These are phyloP conservation scores for Dynastes maya DNA, from an alignment of 2,888 invertebrate species.

Conservation along the genomic window DNA sequence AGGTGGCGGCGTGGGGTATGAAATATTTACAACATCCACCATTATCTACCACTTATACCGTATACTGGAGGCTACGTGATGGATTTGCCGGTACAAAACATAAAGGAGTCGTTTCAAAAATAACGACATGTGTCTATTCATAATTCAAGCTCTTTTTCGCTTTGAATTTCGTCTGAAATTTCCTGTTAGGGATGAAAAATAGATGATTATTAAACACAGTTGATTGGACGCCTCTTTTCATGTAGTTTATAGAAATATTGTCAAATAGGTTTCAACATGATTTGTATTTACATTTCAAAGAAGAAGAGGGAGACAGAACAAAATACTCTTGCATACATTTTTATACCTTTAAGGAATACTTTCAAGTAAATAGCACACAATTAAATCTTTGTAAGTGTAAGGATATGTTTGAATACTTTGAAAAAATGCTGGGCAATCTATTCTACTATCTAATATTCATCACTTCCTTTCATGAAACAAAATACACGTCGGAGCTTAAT, in stretches of 20 bases:
- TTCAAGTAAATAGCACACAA: no score
- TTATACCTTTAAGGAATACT: no score
- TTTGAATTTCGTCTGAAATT: slow-evolving; percentile 27
- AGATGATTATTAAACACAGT: slow-evolving; percentile 33
- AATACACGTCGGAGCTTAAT: no score
- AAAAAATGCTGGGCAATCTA: no score
- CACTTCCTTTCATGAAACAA: no score
- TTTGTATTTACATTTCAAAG: no score
- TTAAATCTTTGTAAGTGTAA: no score
- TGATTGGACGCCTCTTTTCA: slow-evolving; percentile 5
- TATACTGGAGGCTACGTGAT: slow-evolving; percentile 54
- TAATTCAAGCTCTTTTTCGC: slow-evolving; percentile 30
- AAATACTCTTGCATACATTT: no score
- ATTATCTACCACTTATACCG: slow-evolving; percentile 63
- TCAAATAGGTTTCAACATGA: no score
- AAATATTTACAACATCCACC: slow-evolving; percentile 65
- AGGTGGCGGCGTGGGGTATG: slow-evolving; percentile 58
- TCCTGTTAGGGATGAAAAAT: slow-evolving; percentile 11
- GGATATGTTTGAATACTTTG: no score
- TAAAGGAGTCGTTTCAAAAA: slow-evolving; percentile 44
- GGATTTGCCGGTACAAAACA: slow-evolving; percentile 54
- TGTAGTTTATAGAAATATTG: not conserved
- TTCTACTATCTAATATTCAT: no score
- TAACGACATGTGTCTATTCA: slow-evolving; percentile 59
- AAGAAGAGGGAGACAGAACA: no score